Evolutionary conservation across 2,888 invertebrate genomes (phyloP).

Genomic region (Euclidia mi): DNA sequence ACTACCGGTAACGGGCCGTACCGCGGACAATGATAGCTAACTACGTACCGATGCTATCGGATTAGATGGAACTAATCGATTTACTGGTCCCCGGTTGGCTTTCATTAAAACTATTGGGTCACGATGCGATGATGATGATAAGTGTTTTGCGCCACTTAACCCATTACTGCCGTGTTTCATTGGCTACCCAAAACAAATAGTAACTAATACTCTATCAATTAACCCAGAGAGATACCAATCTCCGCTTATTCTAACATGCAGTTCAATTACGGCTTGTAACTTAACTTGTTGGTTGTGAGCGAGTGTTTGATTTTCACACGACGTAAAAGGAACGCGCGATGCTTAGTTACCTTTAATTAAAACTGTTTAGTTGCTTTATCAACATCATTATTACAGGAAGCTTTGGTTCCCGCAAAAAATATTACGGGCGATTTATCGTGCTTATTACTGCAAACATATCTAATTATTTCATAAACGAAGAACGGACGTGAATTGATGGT

Average conservation of each 20-base stretch:
- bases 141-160: constrained; percentile 66
- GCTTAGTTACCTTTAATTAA: constrained; percentile 1
- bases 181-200: constrained; percentile 52
- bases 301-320: constrained; percentile 44
- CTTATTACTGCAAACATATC: constrained; percentile 11
- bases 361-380: constrained; percentile 2
- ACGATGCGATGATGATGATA: constrained; percentile 70
- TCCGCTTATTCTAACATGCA: constrained; percentile 44
- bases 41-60: constrained; percentile 80
- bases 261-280: constrained; percentile 50
- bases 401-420: not conserved
- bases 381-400: constrained; percentile 6
- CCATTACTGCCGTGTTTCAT: constrained; percentile 59
- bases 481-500: constrained; percentile 31
- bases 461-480: constrained; percentile 15
- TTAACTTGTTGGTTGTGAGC: constrained; percentile 34
- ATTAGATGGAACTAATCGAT: constrained; percentile 83
- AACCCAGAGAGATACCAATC: constrained; percentile 43
- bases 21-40: constrained; percentile 79
- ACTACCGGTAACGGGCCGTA: constrained; percentile 78
- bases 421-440: constrained; percentile 12
- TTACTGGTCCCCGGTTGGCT: constrained; percentile 72
- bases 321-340: constrained; percentile 11
- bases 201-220: constrained; percentile 51
- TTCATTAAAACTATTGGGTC: constrained; percentile 84